Conservation (phyloP, 2,113 vertebrate genomes). For the Stictonetta naevosa region DNA sequence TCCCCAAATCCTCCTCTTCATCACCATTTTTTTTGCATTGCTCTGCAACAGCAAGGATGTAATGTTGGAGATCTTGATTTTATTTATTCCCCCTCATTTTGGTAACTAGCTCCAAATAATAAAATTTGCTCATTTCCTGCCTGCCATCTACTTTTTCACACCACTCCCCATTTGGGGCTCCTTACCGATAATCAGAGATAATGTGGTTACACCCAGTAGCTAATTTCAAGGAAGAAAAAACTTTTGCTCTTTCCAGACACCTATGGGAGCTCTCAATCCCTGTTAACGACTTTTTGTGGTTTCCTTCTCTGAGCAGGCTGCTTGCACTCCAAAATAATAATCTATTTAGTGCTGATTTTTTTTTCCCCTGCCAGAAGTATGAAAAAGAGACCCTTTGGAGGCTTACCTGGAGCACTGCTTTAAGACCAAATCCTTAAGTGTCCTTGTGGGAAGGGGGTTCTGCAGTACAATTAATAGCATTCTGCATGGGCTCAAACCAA, state of each 20-base stretch:
- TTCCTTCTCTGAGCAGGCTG: neutral
- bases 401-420: neutral
- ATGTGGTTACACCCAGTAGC: neutral
- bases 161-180: accelerated
- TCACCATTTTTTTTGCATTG: neutral
- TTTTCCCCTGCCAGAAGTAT: neutral
- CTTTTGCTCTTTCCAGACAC: neutral
- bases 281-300: accelerated
- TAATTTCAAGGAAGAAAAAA: neutral
- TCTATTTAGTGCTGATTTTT: neutral
- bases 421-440: neutral
- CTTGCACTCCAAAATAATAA: neutral
- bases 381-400: neutral
- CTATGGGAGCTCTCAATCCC: neutral
- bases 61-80: neutral
- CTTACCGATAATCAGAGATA: neutral
- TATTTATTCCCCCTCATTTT: neutral
- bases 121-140: neutral
- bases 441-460: neutral
- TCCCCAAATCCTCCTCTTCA: neutral
- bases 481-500: neutral
- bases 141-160: no score
- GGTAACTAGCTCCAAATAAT: neutral
- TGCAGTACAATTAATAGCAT: accelerated
- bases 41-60: neutral